Base-by-base conservation (phyloP, 2,797 vertebrate genomes). In the Danio jaintianensis region DNA sequence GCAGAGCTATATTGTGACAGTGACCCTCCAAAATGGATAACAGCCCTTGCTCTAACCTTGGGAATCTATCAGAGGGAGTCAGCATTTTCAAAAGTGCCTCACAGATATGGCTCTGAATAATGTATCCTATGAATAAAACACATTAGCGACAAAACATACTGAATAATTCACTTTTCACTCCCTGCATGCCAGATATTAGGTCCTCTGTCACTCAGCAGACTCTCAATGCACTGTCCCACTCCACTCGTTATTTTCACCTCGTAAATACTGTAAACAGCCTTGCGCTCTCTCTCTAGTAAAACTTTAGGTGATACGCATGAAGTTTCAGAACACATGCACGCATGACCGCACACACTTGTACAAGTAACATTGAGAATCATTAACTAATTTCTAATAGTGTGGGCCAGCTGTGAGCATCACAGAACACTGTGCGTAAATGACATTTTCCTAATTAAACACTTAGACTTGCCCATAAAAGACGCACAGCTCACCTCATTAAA, bases 51-150 rank as follows among this genome's bases (percentile, higher is more conserved):
- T 53, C 82, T 88, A 90, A 91, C 91, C 89, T 90, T 85, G 85
- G 83, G 74, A 84, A 87, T 78, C 63, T 68, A 89, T 89, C 87
- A 89, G 42, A 79, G 74, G 73, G 86, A 90, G 88, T 92, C 91
- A 91, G 90, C 89, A 52, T 87, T 92, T 92, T 90, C 62, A 85
- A 89, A 89, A 89, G 91, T 90, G 88, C 90, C 89, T 89, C 84
- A 71, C 89, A 92, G 89, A 93, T 86, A 90, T 88, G 50, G 76
- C 86, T 83, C 90, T 92, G 92, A 93, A 93, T 94, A 93, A 93
- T 93, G 88, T 87, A 92, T 90, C 86, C 90, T 89, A 93, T 94
- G 92, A 94, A 94, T 94, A 95, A 94, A 94, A 94, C 90, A 93
- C 92, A 92, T 92, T 92, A 92, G 90, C 90, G 89, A 91, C 91